Evolutionary conservation across 2,888 invertebrate genomes (phyloP).

Genomic region (Sipunculus nudus): DNA sequence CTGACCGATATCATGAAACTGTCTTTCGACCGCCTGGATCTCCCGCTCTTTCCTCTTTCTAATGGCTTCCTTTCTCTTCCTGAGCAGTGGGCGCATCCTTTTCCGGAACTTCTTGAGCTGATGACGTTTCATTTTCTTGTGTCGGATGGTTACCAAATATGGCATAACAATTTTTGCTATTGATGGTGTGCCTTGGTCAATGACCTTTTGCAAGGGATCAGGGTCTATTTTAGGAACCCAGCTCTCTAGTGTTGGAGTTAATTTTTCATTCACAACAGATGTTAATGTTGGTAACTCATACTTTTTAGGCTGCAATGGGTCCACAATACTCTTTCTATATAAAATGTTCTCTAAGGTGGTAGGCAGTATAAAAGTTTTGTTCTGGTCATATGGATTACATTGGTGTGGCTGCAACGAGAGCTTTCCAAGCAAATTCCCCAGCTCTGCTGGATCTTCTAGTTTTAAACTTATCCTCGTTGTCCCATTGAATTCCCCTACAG

Average conservation of each 20-base stretch:
- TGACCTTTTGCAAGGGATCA: constrained; percentile 8
- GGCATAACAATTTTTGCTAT: constrained; percentile 27
- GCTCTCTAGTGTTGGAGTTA: constrained; percentile 11
- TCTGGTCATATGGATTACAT: too few species aligned
- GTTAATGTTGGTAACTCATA: constrained; percentile 4
- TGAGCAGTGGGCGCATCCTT: constrained; percentile 29
- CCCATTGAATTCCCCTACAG: too few species aligned
- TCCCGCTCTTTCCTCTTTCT: constrained; percentile 30
- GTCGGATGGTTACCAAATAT: constrained; percentile 30
- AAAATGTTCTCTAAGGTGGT: neutral
- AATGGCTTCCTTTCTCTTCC: constrained; percentile 25
- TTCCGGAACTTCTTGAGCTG: constrained; percentile 35
- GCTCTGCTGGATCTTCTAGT: too few species aligned
- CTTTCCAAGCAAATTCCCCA: too few species aligned
- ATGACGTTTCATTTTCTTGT: constrained; percentile 41
- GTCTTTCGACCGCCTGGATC: constrained; percentile 19
- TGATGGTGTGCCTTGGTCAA: constrained; percentile 13
- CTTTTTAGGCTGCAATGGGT: neutral
- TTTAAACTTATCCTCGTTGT: too few species aligned
- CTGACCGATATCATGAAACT: constrained; percentile 9
- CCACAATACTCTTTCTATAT: neutral
- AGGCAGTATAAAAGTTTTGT: too few species aligned
- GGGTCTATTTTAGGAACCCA: constrained; percentile 24
- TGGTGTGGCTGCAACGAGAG: too few species aligned
- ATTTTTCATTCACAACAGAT: neutral